Percentiles rank a stretch among this genome's conserved stretches.
Conservation (phyloP, 2,888 invertebrate species). For the Drosophila putrida region DNA sequence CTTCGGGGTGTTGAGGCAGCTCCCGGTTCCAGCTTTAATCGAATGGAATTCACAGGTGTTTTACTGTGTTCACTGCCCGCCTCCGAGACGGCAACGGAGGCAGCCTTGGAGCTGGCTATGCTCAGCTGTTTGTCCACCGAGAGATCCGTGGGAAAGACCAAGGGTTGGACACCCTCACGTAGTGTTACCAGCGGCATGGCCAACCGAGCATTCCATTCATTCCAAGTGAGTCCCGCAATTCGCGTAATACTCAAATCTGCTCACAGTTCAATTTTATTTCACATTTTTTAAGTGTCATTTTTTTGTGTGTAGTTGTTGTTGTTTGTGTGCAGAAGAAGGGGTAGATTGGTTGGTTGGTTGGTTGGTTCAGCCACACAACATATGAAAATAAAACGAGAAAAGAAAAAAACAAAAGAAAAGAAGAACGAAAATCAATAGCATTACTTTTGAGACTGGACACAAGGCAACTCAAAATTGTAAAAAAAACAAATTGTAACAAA, state of each 20-base stretch:
- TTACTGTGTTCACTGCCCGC: conserved; percentile 66
- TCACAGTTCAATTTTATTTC: conserved; percentile 29
- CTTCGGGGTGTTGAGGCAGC: conserved; percentile 70
- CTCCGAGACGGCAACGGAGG: conserved; percentile 26
- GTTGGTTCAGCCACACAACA: conserved; percentile 78
- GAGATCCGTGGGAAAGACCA: conserved; percentile 85
- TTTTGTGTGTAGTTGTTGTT: conserved; percentile 42
- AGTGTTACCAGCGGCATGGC: conserved; percentile 90
- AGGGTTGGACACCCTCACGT: conserved; percentile 86
- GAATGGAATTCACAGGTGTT: conserved; percentile 67
- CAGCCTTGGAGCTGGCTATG: conserved; percentile 43
- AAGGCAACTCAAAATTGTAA: conserved; percentile 49
- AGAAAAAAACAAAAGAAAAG: conserved; percentile 72
- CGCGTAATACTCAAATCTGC: conserved; percentile 91
- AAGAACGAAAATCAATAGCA: conserved; percentile 79
- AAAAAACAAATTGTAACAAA: conserved; percentile 54
- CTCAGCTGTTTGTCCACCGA: conserved; percentile 82
- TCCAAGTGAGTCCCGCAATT: conserved; percentile 90
- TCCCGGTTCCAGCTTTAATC: conserved; percentile 64
- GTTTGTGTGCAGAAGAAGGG: conserved; percentile 45
- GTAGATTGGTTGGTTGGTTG: conserved; percentile 30
- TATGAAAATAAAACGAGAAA: conserved; percentile 80
- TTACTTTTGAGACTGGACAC: conserved; percentile 76
- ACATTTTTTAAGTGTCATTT: conserved; percentile 23
- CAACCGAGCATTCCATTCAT: conserved; percentile 91